These are phyloP conservation scores for Caenorhabditis elegans DNA, from an alignment of 1,140 invertebrate genomes.

Conservation along the genomic window DNA sequence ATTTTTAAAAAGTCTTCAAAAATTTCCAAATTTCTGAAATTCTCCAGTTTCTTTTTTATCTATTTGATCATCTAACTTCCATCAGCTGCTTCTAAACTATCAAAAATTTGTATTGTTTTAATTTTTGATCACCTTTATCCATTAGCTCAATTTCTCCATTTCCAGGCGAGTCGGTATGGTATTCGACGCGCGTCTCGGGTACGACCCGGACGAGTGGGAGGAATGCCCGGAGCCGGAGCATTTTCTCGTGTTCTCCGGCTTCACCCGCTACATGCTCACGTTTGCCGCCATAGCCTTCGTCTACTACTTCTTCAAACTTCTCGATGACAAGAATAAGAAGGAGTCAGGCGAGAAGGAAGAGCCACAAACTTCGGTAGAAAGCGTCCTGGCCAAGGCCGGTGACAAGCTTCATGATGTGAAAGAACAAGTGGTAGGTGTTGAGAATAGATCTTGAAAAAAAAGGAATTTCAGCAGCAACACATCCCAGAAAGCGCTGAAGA, in stretches of 20 bases:
- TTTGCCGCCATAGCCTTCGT: conserved; percentile 44
- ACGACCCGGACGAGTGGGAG: conserved; percentile 63
- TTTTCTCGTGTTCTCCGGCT: conserved; percentile 50
- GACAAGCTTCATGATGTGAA: background rate
- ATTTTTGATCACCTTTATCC: too few relatives aligned
- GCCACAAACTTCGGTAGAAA: background rate
- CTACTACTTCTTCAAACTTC: conserved; percentile 46
- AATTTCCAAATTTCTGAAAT: too few relatives aligned
- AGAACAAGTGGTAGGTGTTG: background rate
- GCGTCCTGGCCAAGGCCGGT: conserved; percentile 5
- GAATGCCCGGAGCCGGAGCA: conserved; percentile 58
- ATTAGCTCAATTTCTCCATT: too few relatives aligned
- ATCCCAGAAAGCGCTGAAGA: conserved; percentile 7
- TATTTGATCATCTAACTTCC: too few relatives aligned
- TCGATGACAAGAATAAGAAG: conserved; percentile 46
- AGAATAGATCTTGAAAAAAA: too few relatives aligned
- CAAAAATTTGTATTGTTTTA: too few relatives aligned
- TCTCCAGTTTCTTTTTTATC: too few relatives aligned
- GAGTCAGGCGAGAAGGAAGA: conserved; percentile 19
- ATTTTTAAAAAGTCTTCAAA: too few relatives aligned
- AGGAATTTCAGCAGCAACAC: background rate
- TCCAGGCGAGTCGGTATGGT: conserved; percentile 51
- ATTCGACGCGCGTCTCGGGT: conserved; percentile 57
- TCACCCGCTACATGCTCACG: conserved; percentile 49
- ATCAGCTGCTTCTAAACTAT: too few relatives aligned